Percentiles rank a stretch among this genome's conserved stretches.
Evolutionary conservation across 1,140 invertebrate species (phyloP).

Genomic region (Polyergus mexicanus): DNA sequence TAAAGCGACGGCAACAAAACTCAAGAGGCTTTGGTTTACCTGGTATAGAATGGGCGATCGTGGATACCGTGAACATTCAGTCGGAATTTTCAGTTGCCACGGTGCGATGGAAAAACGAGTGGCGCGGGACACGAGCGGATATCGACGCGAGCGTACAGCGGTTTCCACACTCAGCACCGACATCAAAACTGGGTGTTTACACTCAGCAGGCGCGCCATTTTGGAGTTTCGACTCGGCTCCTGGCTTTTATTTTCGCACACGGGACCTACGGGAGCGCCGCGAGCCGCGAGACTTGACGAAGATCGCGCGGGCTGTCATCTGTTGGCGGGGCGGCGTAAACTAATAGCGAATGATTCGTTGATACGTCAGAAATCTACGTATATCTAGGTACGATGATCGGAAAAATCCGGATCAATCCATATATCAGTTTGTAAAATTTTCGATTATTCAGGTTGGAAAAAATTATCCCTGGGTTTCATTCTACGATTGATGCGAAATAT

Average conservation of each 20-base stretch:
- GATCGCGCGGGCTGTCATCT: conserved; percentile 28
- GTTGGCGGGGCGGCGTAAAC: background rate
- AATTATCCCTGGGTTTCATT: no score
- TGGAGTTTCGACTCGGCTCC: conserved; percentile 75
- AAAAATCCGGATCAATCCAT: no score
- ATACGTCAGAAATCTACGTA: background rate
- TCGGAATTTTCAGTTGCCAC: conserved; percentile 75
- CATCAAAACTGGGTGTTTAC: conserved; percentile 80
- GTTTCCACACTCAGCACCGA: conserved; percentile 60
- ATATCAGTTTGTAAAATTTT: no score
- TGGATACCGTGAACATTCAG: conserved; percentile 89
- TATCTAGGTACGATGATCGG: no score
- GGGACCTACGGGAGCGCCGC: conserved; percentile 36
- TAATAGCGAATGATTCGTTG: background rate
- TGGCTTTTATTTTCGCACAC: conserved; percentile 74
- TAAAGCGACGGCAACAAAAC: conserved; percentile 70
- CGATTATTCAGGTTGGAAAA: no score
- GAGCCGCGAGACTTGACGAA: conserved; percentile 8
- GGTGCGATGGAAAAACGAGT: conserved; percentile 65
- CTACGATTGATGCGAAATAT: no score
- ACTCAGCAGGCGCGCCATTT: conserved; percentile 78
- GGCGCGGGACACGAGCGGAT: background rate
- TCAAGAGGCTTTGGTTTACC: conserved; percentile 83
- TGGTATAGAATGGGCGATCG: conserved; percentile 89
- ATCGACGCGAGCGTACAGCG: conserved; percentile 40